These are phyloP conservation scores for Brachypalpus laphriformis DNA, from an alignment of 2,888 invertebrate species.

Conservation along the genomic window DNA sequence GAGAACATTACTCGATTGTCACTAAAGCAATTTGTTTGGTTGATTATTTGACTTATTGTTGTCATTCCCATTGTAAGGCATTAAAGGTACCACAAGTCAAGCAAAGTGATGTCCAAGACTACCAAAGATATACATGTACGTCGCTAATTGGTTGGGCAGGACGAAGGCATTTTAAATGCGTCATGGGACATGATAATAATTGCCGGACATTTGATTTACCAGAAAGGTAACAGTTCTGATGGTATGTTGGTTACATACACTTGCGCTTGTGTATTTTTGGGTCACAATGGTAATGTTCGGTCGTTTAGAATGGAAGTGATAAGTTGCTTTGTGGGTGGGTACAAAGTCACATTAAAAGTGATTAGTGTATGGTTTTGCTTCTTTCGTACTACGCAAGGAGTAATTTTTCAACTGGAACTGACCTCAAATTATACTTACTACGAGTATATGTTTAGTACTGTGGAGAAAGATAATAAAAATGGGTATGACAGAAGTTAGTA, in stretches of 20 bases:
- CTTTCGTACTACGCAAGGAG: neutral
- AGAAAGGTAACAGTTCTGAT: slow-evolving; percentile 8
- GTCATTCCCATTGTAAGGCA: slow-evolving; percentile 35
- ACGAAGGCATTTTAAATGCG: slow-evolving; percentile 36
- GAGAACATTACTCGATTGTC: slow-evolving; percentile 11
- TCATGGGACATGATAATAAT: slow-evolving; percentile 51
- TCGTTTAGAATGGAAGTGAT: slow-evolving; percentile 18
- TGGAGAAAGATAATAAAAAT: no score
- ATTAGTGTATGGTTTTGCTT: slow-evolving; percentile 11
- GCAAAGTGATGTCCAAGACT: neutral
- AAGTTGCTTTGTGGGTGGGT: slow-evolving; percentile 1
- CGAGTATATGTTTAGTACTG: no score
- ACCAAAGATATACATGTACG: slow-evolving; percentile 3
- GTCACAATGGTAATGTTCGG: slow-evolving; percentile 9
- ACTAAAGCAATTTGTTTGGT: slow-evolving; percentile 44
- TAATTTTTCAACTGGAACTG: slow-evolving; percentile 4
- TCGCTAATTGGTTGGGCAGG: slow-evolving; percentile 51
- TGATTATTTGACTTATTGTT: slow-evolving; percentile 36
- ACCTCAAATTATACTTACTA: no score
- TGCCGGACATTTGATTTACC: slow-evolving; percentile 45
- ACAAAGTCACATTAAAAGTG: neutral
- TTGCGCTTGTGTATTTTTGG: neutral
- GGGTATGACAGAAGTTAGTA: no score
- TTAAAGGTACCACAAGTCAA: slow-evolving; percentile 21
- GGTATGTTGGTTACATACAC: neutral